Conservation (phyloP, 2,113 vertebrate species). For the Daboia siamensis region DNA sequence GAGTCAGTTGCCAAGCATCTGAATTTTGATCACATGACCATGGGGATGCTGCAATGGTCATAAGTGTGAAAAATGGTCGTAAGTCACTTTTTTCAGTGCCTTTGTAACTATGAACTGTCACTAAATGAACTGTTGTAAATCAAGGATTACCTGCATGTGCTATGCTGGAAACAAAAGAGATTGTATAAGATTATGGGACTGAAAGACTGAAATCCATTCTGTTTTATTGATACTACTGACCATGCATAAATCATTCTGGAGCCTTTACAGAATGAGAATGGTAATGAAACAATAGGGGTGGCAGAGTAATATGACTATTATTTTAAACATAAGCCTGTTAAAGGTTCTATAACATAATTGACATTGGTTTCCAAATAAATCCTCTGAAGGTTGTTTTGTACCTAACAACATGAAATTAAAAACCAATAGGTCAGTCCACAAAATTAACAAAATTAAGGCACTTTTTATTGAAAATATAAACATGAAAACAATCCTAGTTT, state of each 20-base stretch:
- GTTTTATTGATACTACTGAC: neutral
- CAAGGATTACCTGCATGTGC: no score
- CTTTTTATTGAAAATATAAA: neutral
- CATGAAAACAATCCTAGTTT: neutral
- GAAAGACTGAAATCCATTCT: neutral
- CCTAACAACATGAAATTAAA: neutral
- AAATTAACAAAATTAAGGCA: neutral
- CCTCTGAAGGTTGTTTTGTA: neutral
- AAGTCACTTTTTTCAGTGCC: no score
- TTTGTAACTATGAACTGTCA: no score
- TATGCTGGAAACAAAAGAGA: no score
- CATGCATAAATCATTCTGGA: no score
- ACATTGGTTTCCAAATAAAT: neutral
- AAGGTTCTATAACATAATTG: neutral
- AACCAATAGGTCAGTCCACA: neutral
- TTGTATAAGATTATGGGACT: no score
- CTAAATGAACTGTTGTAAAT: no score
- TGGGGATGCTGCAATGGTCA: no score
- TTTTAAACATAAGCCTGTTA: neutral
- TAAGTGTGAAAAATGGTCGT: no score
- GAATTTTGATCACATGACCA: no score
- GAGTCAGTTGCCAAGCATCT: no score
- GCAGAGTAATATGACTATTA: neutral
- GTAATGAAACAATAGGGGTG: neutral
- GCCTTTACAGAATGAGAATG: neutral